Evolutionary conservation across 2,113 vertebrate species (phyloP), one percentile per base, ranked within the genome.

Genomic region (Anser brachyrhynchus): DNA sequence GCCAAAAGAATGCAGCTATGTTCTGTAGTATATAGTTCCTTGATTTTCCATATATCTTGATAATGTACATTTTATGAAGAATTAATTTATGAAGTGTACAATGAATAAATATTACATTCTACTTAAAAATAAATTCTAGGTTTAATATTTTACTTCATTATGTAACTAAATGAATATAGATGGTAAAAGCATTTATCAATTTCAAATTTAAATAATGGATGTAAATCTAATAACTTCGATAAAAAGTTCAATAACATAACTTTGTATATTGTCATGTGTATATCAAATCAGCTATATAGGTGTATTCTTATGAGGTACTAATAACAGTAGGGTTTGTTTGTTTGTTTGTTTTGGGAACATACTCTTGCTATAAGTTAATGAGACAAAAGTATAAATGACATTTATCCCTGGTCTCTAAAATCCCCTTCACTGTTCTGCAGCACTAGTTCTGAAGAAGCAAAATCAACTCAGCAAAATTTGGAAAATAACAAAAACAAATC

Each of bases 121-220:
- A 73, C 23, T 43, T 43, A 90, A 96, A 93, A 71, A 89, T 44
- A 31, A 94, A 85, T 64, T 51, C 37, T 91, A 94, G 64, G 41
- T 14, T 43, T 64, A 84, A 39, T 89, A 62, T 94, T 95, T 95
- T 92, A 86, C 54, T 96, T 95, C 37, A 59, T 96, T 84, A 85
- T 69, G 35, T 51, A 44, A 61, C 18, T 82, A 49, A 96, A 95
- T 89, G 31, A 79, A 85, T 76, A 55, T 64, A 44, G 39, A 66
- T 35, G 62, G 43, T 69, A 82, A 92, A 95, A 93, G 6, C 29
- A 73, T 78, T 91, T 90, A 71, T 95, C 57, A 83, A 37, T 78
- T 26, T 83, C 91, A 87, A 93, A 89, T 84, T 95, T 44, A 96
- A 98, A 90, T 91, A 67, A 93, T 54, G 9, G 86, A 73, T 55